Percentiles rank a stretch among this genome's conserved stretches.
Evolutionary conservation across 2,888 invertebrate genomes (phyloP).

Genomic region (Malacosoma neustria): DNA sequence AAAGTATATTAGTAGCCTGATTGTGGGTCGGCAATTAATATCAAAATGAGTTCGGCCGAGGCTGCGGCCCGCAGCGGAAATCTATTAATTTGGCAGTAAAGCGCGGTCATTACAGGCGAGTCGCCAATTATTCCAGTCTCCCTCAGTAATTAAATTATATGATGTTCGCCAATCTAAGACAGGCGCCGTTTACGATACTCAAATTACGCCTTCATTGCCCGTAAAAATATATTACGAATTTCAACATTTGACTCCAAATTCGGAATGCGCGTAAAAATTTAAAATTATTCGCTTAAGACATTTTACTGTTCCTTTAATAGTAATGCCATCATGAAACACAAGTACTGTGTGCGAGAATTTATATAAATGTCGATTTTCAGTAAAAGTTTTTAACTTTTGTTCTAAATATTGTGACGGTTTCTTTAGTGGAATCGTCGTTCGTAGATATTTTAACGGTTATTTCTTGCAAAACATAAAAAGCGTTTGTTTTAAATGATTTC

Average conservation of each 20-base stretch:
- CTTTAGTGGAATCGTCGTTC: too few relatives aligned
- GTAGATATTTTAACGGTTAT: too few relatives aligned
- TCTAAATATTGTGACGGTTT: too few relatives aligned
- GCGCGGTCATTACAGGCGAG: conserved; percentile 53
- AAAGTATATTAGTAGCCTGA: conserved; percentile 33
- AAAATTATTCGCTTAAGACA: conserved; percentile 12
- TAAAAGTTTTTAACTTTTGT: too few relatives aligned
- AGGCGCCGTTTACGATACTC: conserved; percentile 63
- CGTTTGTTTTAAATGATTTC: too few relatives aligned
- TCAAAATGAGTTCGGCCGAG: conserved; percentile 37
- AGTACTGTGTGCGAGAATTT: not conserved
- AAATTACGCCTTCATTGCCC: conserved; percentile 61
- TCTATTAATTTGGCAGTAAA: conserved; percentile 69
- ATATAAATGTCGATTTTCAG: too few relatives aligned
- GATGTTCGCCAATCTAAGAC: conserved; percentile 66
- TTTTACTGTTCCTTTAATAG: not conserved
- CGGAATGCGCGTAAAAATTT: conserved; percentile 17
- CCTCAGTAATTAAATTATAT: conserved; percentile 67
- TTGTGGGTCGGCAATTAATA: conserved; percentile 56
- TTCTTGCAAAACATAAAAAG: too few relatives aligned
- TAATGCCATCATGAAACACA: not conserved
- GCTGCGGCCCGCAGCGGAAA: conserved; percentile 48
- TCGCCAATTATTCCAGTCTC: conserved; percentile 65
- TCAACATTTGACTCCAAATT: not conserved
- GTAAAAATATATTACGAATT: conserved; percentile 37